Evolutionary conservation across 2,797 vertebrate species (phyloP).

Genomic region (Rhyacichthys aspro): DNA sequence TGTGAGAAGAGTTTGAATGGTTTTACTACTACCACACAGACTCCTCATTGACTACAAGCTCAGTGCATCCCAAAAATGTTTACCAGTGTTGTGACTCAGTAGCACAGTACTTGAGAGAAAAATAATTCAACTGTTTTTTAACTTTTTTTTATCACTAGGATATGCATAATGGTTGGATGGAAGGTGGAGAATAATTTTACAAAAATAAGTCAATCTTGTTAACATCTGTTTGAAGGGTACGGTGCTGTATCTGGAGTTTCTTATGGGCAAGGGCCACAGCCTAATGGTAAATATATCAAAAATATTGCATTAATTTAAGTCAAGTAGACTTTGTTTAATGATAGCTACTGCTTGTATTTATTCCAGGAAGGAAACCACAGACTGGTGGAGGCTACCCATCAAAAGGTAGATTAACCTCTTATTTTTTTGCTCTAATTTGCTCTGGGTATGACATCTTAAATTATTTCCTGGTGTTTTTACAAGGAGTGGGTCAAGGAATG

Average conservation of each 20-base stretch:
- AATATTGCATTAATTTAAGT: not conserved
- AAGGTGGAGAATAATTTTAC: too few relatives aligned
- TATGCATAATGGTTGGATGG: not conserved
- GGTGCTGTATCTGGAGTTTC: constrained; percentile 30
- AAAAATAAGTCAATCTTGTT: too few relatives aligned
- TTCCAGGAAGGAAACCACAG: constrained; percentile 54
- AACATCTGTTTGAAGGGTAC: constrained; percentile 54
- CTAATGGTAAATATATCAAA: constrained; percentile 46
- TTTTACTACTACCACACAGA: constrained; percentile 74
- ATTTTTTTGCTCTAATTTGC: not conserved
- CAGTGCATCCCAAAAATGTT: constrained; percentile 8
- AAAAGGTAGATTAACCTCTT: constrained; percentile 52
- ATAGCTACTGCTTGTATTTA: not conserved
- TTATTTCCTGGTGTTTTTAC: not conserved
- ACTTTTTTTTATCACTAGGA: not conserved
- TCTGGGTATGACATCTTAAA: not conserved
- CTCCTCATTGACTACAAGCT: constrained; percentile 49
- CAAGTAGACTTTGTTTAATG: not conserved
- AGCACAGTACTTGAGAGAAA: not conserved
- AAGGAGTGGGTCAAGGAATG: constrained; percentile 56
- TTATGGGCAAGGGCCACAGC: constrained; percentile 48
- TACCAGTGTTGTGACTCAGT: constrained; percentile 1
- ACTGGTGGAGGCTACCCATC: constrained; percentile 56
- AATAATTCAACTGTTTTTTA: too few relatives aligned
- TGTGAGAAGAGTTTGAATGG: constrained; percentile 65